Evolutionary conservation across 2,113 vertebrate genomes (phyloP).

Genomic region (Mesitornis unicolor): DNA sequence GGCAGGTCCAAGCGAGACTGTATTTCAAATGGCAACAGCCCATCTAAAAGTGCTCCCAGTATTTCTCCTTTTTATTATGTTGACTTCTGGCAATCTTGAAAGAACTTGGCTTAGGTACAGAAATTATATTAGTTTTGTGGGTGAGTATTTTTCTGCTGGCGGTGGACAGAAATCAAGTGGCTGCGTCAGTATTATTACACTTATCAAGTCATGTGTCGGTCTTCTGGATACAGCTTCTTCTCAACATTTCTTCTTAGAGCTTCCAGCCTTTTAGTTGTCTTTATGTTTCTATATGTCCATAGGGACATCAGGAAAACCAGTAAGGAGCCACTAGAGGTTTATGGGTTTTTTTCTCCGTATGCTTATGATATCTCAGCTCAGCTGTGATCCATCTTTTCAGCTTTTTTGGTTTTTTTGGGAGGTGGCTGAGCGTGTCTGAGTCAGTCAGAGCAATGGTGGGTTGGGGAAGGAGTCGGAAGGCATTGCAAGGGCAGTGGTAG

Average conservation of each 20-base stretch:
- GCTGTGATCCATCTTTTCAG: neutral
- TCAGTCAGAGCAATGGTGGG: neutral
- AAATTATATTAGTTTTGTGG: neutral
- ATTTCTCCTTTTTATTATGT: constrained; percentile 3
- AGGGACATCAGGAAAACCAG: neutral
- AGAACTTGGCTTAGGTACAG: neutral
- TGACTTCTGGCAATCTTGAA: neutral
- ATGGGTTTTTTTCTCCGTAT: neutral
- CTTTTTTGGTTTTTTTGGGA: neutral
- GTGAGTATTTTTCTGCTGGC: neutral
- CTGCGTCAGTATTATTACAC: neutral
- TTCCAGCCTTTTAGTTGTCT: neutral
- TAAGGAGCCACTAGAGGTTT: neutral
- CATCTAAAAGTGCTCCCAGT: neutral
- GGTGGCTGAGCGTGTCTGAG: fast-evolving
- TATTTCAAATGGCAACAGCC: neutral
- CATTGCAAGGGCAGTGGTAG: neutral
- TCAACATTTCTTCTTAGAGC: neutral
- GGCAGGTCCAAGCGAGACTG: neutral
- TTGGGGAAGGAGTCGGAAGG: neutral
- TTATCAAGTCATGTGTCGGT: neutral
- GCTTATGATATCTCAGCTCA: neutral
- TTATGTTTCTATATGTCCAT: neutral
- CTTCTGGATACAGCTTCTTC: neutral
- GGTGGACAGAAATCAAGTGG: neutral